phyloP scores from a whole-genome alignment of 2,113 vertebrate genomes.

The Ochotona princeps region DNA sequence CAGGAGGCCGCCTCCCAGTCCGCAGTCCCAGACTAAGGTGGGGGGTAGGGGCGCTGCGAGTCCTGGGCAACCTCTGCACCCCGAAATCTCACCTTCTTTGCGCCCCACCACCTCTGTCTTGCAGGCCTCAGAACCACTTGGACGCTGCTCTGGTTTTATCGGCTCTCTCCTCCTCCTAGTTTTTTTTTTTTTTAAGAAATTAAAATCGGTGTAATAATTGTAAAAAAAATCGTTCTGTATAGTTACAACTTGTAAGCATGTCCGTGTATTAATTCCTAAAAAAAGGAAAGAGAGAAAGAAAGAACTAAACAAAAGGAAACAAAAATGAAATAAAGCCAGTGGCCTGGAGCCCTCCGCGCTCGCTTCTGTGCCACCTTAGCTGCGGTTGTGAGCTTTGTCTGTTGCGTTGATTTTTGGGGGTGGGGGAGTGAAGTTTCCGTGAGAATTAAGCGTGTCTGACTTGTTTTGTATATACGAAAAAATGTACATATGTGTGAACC shows the following conservation, averaged over 20 bases:
- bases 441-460: conserved; percentile 91
- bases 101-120: conserved; percentile 85
- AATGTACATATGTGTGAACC: conserved; percentile 99
- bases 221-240: conserved; percentile 94
- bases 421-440: conserved; percentile 88
- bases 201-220: conserved; percentile 89
- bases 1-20: neutral
- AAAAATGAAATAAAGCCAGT: conserved; percentile 64
- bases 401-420: conserved; percentile 68
- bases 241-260: conserved; percentile 97
- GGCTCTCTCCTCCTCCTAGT: conserved; percentile 91
- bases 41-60: too few relatives aligned
- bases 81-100: conserved; percentile 54
- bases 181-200: conserved; percentile 77
- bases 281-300: conserved; percentile 57
- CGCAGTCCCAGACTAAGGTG: too few relatives aligned
- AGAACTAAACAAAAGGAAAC: conserved; percentile 66
- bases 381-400: conserved; percentile 88
- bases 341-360: conserved; percentile 57
- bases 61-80: neutral
- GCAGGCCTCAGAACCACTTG: conserved; percentile 94
- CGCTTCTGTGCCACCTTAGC: conserved; percentile 93
- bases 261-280: conserved; percentile 92
- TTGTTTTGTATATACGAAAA: conserved; percentile 98
- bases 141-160: conserved; percentile 93